Base-by-base conservation (phyloP, 2,113 vertebrate genomes). In the Eclectus roratus region DNA sequence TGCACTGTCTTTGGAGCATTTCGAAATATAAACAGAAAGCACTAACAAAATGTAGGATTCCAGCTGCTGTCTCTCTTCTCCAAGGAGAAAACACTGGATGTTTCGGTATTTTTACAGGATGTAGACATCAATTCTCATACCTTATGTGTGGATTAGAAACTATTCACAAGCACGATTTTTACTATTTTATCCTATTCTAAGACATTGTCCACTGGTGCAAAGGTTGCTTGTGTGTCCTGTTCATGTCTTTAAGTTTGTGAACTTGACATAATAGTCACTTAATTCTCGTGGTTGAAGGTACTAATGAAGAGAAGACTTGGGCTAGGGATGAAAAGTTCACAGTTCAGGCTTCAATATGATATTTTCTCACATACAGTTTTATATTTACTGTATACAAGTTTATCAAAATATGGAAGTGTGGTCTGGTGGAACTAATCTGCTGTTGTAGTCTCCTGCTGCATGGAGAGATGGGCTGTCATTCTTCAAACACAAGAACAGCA, bases 231-330 rank as follows among this genome's bases (percentile, higher is more conserved):
- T 1, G 23, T 28, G n/a, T 83, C 50, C 49, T 71, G 43, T 25
- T 65, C 11, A 4, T 3, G 1, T 58, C 44, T 87, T 58, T 74
- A 60, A 9, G 33, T 70, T 55, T 91, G 52, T 52, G n/a, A 80
- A 44, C 44, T 4, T 68, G 55, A 73, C 0, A 0, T 68, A 69
- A 76, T 2, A n/a, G 49, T 56, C 18, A 63, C 18, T 77, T 28
- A 74, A 33, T 78, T 80, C 39, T 58, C 27, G 11, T 5, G 29
- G 55, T 0, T 93, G 31, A 41, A 90, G 71, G 31, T 44, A 80
- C 24, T 20, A 43, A 60, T 1, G 37, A 8, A 89, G 24, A 85
- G 11, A 47, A 80, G 33, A 60, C 23, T 39, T 44, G 35, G 25
- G 35, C 25, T 73, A 66, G 18, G 23, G 6, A 61, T 64, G 33